Conservation (phyloP, 2,113 vertebrate genomes). For the Cervus canadensis region DNA sequence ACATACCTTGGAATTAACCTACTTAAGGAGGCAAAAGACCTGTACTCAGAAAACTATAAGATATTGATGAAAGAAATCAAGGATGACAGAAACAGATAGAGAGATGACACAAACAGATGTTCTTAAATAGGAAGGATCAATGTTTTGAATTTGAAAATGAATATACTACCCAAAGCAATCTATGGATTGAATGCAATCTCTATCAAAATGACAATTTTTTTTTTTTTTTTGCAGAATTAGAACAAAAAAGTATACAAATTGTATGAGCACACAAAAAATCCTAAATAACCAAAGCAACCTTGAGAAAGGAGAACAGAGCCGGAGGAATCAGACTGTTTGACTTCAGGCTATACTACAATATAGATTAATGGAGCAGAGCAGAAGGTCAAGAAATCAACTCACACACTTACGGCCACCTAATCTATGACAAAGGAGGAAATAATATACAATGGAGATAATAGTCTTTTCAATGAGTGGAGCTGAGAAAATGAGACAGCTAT, state of each 20-base stretch:
- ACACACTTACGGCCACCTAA: not conserved
- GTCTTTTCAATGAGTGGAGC: not conserved
- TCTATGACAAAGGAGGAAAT: not conserved
- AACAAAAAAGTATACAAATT: not conserved
- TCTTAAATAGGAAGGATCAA: not conserved
- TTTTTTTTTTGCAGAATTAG: not conserved
- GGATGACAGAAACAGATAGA: not conserved
- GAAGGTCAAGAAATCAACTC: not conserved
- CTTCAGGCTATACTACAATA: not conserved
- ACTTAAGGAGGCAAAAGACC: not conserved
- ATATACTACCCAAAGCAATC: not conserved
- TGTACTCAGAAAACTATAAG: not conserved
- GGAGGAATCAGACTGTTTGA: not conserved
- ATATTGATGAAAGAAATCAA: not conserved
- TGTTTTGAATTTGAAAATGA: not conserved
- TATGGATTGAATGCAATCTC: not conserved
- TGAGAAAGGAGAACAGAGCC: not conserved
- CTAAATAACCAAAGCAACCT: not conserved
- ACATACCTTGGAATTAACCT: not conserved
- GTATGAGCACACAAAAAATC: not conserved
- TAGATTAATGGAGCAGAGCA: not conserved
- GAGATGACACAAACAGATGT: not conserved
- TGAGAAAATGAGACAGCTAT: not conserved
- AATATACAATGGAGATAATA: not conserved
- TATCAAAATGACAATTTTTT: not conserved